These are phyloP conservation scores for Raja brachyura DNA, from an alignment of 2,113 vertebrate genomes.

Conservation along the genomic window DNA sequence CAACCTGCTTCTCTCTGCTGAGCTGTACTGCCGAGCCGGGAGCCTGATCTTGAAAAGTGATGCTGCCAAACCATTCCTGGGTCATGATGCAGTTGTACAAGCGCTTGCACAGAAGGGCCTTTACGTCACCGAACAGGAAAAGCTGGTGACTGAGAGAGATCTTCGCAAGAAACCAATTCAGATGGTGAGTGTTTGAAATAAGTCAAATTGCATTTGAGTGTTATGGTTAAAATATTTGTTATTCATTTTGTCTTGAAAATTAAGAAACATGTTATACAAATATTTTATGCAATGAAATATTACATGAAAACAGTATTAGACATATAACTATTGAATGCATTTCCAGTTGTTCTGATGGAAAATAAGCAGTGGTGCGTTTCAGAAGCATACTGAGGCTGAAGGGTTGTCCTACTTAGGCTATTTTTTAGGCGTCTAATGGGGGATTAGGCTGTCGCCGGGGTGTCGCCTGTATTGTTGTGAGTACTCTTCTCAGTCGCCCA, in stretches of 20 bases:
- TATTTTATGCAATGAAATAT: neutral
- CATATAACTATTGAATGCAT: neutral
- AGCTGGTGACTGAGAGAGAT: slow-evolving; percentile 85
- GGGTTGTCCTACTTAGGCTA: neutral
- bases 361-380: neutral
- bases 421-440: too few relatives aligned
- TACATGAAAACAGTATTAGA: neutral
- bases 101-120: slow-evolving; percentile 89
- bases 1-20: slow-evolving; percentile 83
- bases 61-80: slow-evolving; percentile 76
- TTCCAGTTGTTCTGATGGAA: neutral
- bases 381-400: neutral
- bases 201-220: neutral
- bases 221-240: neutral
- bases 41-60: slow-evolving; percentile 86
- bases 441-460: too few relatives aligned
- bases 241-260: neutral
- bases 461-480: too few relatives aligned
- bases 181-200: slow-evolving; percentile 70
- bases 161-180: slow-evolving; percentile 87
- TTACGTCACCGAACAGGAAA: slow-evolving; percentile 89
- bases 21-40: slow-evolving; percentile 88
- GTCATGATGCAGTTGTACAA: slow-evolving; percentile 91
- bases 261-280: neutral
- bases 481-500: too few relatives aligned